Evolutionary conservation across 1,140 invertebrate genomes (phyloP).

Genomic region (Ceratosolen fusciceps): DNA sequence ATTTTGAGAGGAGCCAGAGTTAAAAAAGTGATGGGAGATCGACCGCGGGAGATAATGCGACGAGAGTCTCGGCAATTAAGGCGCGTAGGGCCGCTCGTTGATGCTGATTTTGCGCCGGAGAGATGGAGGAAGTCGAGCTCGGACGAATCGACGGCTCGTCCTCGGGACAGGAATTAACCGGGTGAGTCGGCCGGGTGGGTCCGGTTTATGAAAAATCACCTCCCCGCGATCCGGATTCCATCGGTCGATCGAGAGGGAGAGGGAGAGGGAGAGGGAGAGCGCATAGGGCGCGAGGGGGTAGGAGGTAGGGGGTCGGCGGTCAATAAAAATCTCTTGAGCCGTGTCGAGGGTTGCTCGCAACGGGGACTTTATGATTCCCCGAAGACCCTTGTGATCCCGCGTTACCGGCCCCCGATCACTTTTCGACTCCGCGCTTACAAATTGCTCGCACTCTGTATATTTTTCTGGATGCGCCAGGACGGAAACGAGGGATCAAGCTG

Average conservation of each 20-base stretch:
- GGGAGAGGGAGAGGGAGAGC: no score
- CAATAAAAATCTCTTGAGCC: slow-evolving; percentile 47
- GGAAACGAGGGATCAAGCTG: neutral
- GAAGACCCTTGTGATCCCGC: neutral
- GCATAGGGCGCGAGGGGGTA: no score
- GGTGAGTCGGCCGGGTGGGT: no score
- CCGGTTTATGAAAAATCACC: neutral
- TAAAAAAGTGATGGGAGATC: neutral
- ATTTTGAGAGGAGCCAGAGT: neutral
- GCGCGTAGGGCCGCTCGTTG: neutral
- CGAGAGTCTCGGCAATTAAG: neutral
- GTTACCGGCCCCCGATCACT: neutral
- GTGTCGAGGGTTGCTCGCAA: slow-evolving; percentile 41
- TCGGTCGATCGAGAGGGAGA: slow-evolving; percentile 36
- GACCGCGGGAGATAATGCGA: neutral
- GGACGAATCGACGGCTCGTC: slow-evolving; percentile 27
- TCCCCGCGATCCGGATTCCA: slow-evolving; percentile 40
- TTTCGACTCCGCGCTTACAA: slow-evolving; percentile 36
- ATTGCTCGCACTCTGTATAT: slow-evolving; percentile 36
- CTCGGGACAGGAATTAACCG: no score
- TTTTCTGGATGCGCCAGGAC: neutral
- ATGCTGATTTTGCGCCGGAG: neutral
- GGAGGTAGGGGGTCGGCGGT: no score
- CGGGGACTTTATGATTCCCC: slow-evolving; percentile 40
- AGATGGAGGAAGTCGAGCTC: neutral